Base-by-base conservation (phyloP, 92 coral and sea anemone species). In the Scolanthus callimorphus region DNA sequence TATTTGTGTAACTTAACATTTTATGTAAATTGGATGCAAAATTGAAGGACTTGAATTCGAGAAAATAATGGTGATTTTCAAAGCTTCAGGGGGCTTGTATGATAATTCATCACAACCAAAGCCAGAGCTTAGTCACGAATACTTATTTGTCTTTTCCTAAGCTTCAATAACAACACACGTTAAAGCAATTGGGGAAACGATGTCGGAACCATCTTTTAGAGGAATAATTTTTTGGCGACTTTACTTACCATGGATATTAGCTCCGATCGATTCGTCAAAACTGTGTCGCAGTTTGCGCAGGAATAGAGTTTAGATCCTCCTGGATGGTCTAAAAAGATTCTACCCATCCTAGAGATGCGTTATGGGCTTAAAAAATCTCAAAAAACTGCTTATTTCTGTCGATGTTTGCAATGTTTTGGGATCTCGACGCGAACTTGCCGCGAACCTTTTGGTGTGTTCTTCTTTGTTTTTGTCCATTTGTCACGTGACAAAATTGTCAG, bases 241-340 rank as follows among this genome's bases (percentile, higher is more conserved):
- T n/a, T n/a, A n/a, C n/a, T 34, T 67, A 94, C 99, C 99, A 94
- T 94, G 17, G 99, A 94, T 50, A 85, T 84, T 29, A 94, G 83
- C 66, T 84, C 80, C 15, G 99, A 80, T 67, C 96, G 91, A 81
- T 94, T 94, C 77, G 99, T 94, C 90, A 94, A 85, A 31, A 85
- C 96, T 20, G 99, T 94, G 77, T 94, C 99, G 51, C 99, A 94
- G 60, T 94, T 89, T 45, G 99, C 99, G 24, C 99, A 88, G 49
- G 99, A 94, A 88, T 94, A 94, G 43, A 94, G 80, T 53, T 91
- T 78, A 25, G 86, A 51, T 24, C 99, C 99, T 28, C 99, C 99
- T 30, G 99, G 99, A 65, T 94, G 99, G 45, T 94, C 87, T 57
- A 94, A 74, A 63, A 94, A 94, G 44, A 90, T 86, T 54, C 96